Evolutionary conservation across 1,140 invertebrate genomes (phyloP).

Genomic region (Notospermus geniculatus): DNA sequence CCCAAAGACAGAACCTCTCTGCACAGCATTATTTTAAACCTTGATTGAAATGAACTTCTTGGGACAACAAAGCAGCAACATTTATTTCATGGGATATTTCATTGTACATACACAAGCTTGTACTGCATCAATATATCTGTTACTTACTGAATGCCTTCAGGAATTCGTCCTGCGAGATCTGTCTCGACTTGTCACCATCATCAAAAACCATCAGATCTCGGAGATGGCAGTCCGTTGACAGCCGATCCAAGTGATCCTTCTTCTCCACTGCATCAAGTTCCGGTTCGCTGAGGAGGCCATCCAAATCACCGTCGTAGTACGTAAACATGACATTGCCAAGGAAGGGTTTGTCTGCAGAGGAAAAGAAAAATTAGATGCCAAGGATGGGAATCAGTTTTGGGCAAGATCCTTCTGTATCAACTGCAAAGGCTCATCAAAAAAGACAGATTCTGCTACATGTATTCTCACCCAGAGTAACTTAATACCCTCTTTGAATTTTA

Average conservation of each 20-base stretch:
- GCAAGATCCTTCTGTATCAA: too few relatives aligned
- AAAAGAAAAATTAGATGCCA: not conserved
- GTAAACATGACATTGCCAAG: conserved; percentile 10
- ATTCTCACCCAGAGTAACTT: too few relatives aligned
- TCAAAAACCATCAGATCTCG: conserved; percentile 71
- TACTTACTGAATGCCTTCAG: conserved; percentile 75
- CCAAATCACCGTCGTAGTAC: conserved; percentile 10
- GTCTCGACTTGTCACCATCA: conserved; percentile 66
- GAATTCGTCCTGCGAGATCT: conserved; percentile 72
- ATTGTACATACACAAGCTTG: too few relatives aligned
- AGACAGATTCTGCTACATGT: too few relatives aligned
- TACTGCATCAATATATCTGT: conserved; percentile 56
- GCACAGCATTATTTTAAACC: too few relatives aligned
- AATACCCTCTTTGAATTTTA: too few relatives aligned
- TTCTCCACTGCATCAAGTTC: conserved; percentile 1
- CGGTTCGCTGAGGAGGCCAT: not conserved
- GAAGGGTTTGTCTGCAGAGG: conserved; percentile 9
- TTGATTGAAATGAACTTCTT: too few relatives aligned
- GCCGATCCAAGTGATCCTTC: conserved; percentile 52
- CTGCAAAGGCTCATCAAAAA: too few relatives aligned
- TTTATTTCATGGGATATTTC: too few relatives aligned
- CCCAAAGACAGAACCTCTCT: too few relatives aligned
- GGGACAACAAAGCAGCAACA: too few relatives aligned
- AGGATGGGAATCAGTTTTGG: too few relatives aligned
- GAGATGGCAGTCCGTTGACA: conserved; percentile 68